Base-by-base conservation (phyloP, 2,888 invertebrate species). In the Tricholauxania praeusta region DNA sequence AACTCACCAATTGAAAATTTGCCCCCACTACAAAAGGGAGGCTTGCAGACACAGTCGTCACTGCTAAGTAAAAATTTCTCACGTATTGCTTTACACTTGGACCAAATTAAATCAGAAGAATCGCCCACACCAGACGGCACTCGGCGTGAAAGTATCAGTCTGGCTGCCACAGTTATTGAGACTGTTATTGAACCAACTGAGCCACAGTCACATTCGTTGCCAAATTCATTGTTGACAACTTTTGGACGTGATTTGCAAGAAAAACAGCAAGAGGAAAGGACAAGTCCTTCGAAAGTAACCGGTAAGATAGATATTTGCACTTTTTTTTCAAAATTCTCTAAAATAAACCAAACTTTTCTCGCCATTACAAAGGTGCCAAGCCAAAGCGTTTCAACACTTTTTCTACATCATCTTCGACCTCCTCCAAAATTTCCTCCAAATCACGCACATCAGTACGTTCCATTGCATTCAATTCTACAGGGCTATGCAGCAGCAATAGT, bases 1-100 rank as follows among this genome's bases (percentile, higher is more conserved):
- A 85, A 83, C 53, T 86, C 85, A 3, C 86, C 86, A 7, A 82
- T 84, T 62, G 84, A 86, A 39, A 84, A 83, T 62, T 70, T 80
- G 47, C 76, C 79, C 1, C 81, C 82, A 15, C 78, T 83, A 73
- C 70, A 78, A 48, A 81, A 84, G 60, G 28, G 76, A 69, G 53
- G 63, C 17, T 70, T 79, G 55, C 78, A 79, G 62, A 75, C 79
- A 7, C 78, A 79, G 60, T 78, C 80, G 72, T 57, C 47, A 28
- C 75, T 82, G 17, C 71, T 84, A 10, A 82, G 82, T 60, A 86
- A 85, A 72, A 85, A 85, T 68, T 85, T 85, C 72, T 85, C 85
- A 39, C 82, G 85, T 17, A 83, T 86, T 10, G 84, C 84, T 32
- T 74, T 85, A 39, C 84, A 86, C 70, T 78, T 86, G 74, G 85